Evolutionary conservation across 2,888 invertebrate genomes (phyloP).

Genomic region (Parnassius glacialis): DNA sequence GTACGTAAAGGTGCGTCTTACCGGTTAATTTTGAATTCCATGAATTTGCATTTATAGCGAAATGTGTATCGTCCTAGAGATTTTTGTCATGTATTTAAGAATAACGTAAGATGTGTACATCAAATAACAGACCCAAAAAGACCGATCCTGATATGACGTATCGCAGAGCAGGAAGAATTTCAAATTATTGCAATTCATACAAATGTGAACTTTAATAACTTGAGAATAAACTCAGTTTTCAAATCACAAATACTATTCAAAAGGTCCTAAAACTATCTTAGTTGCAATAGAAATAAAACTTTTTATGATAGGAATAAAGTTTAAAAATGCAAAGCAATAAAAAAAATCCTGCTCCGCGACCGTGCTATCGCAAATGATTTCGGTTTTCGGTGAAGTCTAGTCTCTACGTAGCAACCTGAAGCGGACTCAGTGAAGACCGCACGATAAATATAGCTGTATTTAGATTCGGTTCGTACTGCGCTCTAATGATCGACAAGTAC

Average conservation of each 20-base stretch:
- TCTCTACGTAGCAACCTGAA: conserved; percentile 56
- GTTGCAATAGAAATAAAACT: too few relatives aligned
- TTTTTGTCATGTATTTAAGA: conserved; percentile 73
- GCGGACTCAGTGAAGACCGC: conserved; percentile 50
- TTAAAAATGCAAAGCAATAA: too few relatives aligned
- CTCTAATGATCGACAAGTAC: conserved; percentile 71
- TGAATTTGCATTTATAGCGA: conserved; percentile 81
- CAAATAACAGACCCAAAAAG: conserved; percentile 59
- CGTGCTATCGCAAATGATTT: conserved; percentile 57
- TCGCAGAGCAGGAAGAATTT: too few relatives aligned
- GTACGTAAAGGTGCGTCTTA: conserved; percentile 55
- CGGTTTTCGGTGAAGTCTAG: conserved; percentile 75
- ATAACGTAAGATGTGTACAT: conserved; percentile 66
- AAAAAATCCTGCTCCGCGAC: too few relatives aligned
- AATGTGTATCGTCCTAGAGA: conserved; percentile 79
- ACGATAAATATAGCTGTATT: conserved; percentile 51
- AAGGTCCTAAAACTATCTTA: too few relatives aligned
- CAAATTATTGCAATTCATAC: too few relatives aligned
- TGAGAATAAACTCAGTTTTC: too few relatives aligned
- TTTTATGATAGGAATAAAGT: too few relatives aligned
- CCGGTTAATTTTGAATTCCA: conserved; percentile 76
- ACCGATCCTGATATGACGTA: conserved; percentile 45
- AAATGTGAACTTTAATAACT: too few relatives aligned
- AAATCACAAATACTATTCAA: too few relatives aligned
- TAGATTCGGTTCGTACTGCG: conserved; percentile 52